phyloP scores from a whole-genome alignment of 2,888 invertebrate species.

The Idaea dimidiata region DNA sequence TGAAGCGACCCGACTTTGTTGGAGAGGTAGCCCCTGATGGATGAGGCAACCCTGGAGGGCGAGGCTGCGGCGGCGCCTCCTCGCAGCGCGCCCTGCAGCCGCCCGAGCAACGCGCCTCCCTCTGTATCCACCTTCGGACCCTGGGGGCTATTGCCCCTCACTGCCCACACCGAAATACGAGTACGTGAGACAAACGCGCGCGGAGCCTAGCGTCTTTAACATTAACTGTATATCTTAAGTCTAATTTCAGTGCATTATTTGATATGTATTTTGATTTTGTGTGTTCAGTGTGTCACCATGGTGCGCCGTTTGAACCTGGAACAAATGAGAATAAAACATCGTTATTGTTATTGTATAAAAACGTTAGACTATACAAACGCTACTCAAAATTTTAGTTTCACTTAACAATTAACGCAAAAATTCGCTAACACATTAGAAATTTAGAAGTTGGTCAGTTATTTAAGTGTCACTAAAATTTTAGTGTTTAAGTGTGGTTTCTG shows the following conservation, averaged over 20 bases:
- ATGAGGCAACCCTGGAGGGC: constrained; percentile 86
- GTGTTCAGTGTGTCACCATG: constrained; percentile 50
- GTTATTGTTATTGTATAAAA: too few relatives aligned
- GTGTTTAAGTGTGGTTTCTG: too few relatives aligned
- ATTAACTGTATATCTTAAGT: constrained; percentile 13
- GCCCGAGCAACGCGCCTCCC: constrained; percentile 82
- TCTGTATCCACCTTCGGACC: constrained; percentile 76
- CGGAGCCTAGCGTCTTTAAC: background rate
- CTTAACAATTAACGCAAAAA: too few relatives aligned
- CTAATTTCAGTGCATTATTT: constrained; percentile 68
- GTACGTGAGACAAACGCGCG: background rate
- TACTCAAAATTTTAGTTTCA: too few relatives aligned
- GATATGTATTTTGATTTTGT: constrained; percentile 65
- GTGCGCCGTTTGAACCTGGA: constrained; percentile 64
- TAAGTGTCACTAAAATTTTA: too few relatives aligned
- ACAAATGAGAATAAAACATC: constrained; percentile 38
- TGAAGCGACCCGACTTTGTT: constrained; percentile 85
- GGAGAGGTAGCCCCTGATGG: constrained; percentile 86
- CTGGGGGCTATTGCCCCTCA: constrained; percentile 52
- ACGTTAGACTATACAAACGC: too few relatives aligned
- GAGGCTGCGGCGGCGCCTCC: constrained; percentile 86
- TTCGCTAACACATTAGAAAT: too few relatives aligned
- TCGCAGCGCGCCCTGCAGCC: constrained; percentile 84
- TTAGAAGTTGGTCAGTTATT: too few relatives aligned
- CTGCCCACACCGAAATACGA: constrained; percentile 20